Base-by-base conservation (phyloP, 2,888 invertebrate genomes). In the Drosophila leonis region DNA sequence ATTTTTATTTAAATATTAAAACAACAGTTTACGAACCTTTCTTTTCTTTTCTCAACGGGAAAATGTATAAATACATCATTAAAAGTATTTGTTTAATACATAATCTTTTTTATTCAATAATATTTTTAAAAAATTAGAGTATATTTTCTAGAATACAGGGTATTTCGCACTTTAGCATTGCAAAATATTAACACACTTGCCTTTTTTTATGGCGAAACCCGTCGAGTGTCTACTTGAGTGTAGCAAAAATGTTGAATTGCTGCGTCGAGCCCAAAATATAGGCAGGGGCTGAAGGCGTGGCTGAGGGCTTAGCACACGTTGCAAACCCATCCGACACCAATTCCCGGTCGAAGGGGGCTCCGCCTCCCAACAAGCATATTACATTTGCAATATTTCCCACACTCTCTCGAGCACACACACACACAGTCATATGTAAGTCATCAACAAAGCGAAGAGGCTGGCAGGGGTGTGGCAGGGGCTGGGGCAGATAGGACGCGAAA, bases 311-410 rank as follows among this genome's bases (percentile, higher is more conserved):
- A n/a, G n/a, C 70, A 33, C 39, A 70, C 59, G 48, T 63, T 74
- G 75, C 62, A 73, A 42, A 20, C 35, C 41, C 42, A 42, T 31
- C 20, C 62, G 20, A 39, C 42, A 31, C 8, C 48, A 15, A 20
- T 46, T 44, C 24, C 12, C 9, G 42, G 41, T 20, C 56, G 56
- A n/a, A 24, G 37, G 56, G 51, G 42, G 20, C 27, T 35, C 12
- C 37, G 27, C 20, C n/a, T 12, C 10, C 61, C 75, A 63, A 71
- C 87, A 84, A 85, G 79, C 82, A 69, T 87, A 89, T 89, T 84
- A 84, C 82, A 89, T 89, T 87, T 82, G 77, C 85, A 84, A 89
- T 84, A 83, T 87, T 89, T 79, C 65, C 82, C 82, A 54, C 67
- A 68, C 70, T 73, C 70, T 79, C 63, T 52, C 60, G 48, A 33